Evolutionary conservation across 2,113 vertebrate species (phyloP).

Genomic region (Heptranchias perlo): DNA sequence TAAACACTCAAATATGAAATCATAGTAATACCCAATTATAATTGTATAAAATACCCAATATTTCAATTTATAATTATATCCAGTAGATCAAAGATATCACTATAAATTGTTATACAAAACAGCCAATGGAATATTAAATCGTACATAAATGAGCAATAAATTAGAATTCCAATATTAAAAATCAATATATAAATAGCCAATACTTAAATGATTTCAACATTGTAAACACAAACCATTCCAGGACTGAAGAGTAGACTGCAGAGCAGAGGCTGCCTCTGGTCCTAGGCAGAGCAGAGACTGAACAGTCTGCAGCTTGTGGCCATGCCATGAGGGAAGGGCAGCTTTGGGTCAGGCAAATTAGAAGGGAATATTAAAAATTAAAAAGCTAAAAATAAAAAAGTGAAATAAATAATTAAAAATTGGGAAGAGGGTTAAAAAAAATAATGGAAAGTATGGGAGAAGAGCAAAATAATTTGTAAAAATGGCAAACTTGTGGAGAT

Average conservation of each 20-base stretch:
- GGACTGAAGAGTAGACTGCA: neutral
- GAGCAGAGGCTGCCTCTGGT: neutral
- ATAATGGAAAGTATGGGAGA: neutral
- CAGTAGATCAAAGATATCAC: neutral
- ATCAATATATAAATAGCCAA: neutral
- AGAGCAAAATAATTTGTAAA: neutral
- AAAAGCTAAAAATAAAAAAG: neutral
- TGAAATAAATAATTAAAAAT: neutral
- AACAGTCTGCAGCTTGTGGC: neutral
- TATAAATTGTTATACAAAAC: neutral
- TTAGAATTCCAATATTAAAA: neutral
- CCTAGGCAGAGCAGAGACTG: neutral
- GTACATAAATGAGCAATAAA: neutral
- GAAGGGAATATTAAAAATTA: neutral
- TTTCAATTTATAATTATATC: neutral
- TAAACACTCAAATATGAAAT: slow-evolving; percentile 17
- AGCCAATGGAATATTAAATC: neutral
- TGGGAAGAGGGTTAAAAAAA: neutral
- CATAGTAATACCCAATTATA: slow-evolving; percentile 4
- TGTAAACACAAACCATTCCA: neutral
- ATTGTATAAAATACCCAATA: neutral
- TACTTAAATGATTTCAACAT: neutral
- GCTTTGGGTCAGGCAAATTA: neutral
- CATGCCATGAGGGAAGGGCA: neutral
- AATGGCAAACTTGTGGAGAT: neutral